Evolutionary conservation across 1,140 invertebrate species (phyloP), one percentile per base, ranked within the genome.

Genomic region (Carcinoscorpius rotundicauda): DNA sequence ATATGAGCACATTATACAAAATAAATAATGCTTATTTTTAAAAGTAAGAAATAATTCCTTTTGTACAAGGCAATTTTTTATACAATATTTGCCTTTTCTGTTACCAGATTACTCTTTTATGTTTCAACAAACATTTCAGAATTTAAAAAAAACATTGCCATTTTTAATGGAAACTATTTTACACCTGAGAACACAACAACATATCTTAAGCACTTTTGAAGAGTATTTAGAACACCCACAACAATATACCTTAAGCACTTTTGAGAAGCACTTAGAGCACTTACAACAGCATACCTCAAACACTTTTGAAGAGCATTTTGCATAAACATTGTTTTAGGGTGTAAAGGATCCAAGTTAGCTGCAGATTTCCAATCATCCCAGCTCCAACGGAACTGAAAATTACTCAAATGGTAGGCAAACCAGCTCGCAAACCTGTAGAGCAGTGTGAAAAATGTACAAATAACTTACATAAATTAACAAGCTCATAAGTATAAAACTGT

Each of bases 351-450:
- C n/a, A 92, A 78, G 71, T 86, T 83, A 49, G 92, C 78, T 72
- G 88, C 90, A 58, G 83, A 84, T 72, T 88, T 87, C 91, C 93
- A 96, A 72, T 95, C 92, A 71, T 94, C 90, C 97, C 97, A 99
- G 3, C 89, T 93, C 96, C 97, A 99, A 62, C 93, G 85, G 74
- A 97, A 98, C 78, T 98, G 94, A 74, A 99, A 99, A 79, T 99
- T 99, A 75, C 95, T 98, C 76, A 99, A 82, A 80, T 99, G 97
- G 75, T 98, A 99, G 0, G 92, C 85, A 80, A 99, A 99, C 97
- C 97, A 99, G 74, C 86, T 88, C 3, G 92, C 89, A 78, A 99
- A 97, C 71, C 85, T 85, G 64, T 4, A 74, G 67, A 60, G 29
- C 53, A 53, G 61, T 4, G 6, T 51, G 5, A 49, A 57, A 8